A percentile compares a stretch with the other conserved stretches of the same genome.
Conservation (phyloP, 1,140 invertebrate genomes). For the Cryptotermes secundus region DNA sequence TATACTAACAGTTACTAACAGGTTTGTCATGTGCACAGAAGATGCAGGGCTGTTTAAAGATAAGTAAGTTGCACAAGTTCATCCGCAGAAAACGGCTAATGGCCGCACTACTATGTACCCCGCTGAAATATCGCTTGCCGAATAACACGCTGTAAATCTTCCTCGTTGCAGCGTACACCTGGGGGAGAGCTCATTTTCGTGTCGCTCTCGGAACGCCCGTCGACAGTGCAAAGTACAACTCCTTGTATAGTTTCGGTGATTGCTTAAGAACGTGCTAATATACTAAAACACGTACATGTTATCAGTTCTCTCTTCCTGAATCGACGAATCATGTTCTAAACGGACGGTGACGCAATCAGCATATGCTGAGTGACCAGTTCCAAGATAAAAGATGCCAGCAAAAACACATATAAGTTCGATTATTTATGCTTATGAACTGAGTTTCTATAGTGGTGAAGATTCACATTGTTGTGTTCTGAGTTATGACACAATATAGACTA, state of each 20-base stretch:
- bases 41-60: too few species aligned
- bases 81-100: too few species aligned
- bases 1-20: too few species aligned
- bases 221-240: not conserved
- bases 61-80: too few species aligned
- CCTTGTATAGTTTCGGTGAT: not conserved
- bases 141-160: not conserved
- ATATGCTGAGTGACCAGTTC: not conserved
- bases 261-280: not conserved
- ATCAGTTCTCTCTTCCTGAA: constrained; percentile 1
- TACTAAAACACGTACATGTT: not conserved
- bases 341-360: not conserved
- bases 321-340: not conserved
- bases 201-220: not conserved
- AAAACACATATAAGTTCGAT: too few species aligned
- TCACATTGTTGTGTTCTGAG: too few species aligned
- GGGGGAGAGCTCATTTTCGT: not conserved
- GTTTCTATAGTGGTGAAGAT: too few species aligned
- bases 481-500: too few species aligned
- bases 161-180: not conserved
- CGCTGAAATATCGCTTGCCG: too few species aligned
- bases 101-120: too few species aligned
- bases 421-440: too few species aligned
- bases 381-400: not conserved
- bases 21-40: too few species aligned